Percentiles rank a stretch among this genome's conserved stretches.
Evolutionary conservation across 1,140 invertebrate genomes (phyloP).

Genomic region (Euwallacea similis): DNA sequence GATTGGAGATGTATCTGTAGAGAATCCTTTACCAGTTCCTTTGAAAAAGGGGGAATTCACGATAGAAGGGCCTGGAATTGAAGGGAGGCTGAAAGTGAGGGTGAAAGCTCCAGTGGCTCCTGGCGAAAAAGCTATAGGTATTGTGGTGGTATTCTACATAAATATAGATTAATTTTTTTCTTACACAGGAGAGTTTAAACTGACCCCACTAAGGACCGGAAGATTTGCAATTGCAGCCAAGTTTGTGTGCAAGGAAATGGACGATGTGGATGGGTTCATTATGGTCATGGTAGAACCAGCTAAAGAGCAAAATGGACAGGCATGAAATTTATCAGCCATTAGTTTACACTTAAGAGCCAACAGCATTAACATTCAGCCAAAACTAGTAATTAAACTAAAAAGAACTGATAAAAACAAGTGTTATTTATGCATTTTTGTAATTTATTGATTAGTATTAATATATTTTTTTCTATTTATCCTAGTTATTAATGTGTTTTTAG

Average conservation of each 20-base stretch:
- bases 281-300: constrained; percentile 60
- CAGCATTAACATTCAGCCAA: too few relatives aligned
- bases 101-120: constrained; percentile 64
- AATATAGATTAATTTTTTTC: not conserved
- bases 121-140: constrained; percentile 62
- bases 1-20: constrained; percentile 70
- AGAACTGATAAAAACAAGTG: too few relatives aligned
- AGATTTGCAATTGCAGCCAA: constrained; percentile 77
- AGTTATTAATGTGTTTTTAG: too few relatives aligned
- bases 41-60: constrained; percentile 75
- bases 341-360: too few relatives aligned
- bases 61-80: constrained; percentile 78
- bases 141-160: not conserved
- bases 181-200: constrained; percentile 61
- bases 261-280: constrained; percentile 80
- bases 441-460: too few relatives aligned
- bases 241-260: constrained; percentile 78
- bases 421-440: too few relatives aligned
- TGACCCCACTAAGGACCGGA: constrained; percentile 71
- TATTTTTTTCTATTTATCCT: too few relatives aligned
- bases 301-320: constrained; percentile 31
- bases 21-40: constrained; percentile 77
- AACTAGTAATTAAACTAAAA: too few relatives aligned
- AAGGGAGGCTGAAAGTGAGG: constrained; percentile 70
- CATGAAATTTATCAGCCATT: not conserved